Percentiles rank a stretch among this genome's conserved stretches.
These are phyloP conservation scores for Cephalotes varians DNA, from an alignment of 2,888 invertebrate species.

Conservation along the genomic window DNA sequence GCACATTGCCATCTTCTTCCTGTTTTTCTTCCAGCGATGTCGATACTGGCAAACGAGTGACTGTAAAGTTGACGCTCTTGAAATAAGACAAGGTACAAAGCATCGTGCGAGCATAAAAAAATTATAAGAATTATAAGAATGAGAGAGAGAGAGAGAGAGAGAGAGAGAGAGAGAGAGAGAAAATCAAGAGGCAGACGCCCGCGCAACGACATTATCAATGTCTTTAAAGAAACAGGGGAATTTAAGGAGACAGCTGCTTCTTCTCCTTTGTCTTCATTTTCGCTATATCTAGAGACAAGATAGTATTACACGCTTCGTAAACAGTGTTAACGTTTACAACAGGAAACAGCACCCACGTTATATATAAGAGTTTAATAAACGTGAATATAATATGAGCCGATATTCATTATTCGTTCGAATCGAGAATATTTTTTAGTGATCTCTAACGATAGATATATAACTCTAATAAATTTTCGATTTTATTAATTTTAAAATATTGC, in stretches of 20 bases:
- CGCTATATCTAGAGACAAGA: conserved; percentile 1
- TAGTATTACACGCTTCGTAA: conserved; percentile 4
- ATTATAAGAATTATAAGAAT: background rate
- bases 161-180: background rate
- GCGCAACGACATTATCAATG: conserved; percentile 2
- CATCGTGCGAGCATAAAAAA: background rate
- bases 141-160: background rate
- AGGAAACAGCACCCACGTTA: background rate
- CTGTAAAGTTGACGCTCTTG: background rate
- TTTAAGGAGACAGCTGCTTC: conserved; percentile 8
- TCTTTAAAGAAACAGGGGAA: no score
- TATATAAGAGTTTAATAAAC: conserved; percentile 17
- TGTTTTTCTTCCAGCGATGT: background rate
- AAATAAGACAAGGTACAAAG: conserved; percentile 23
- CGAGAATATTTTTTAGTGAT: conserved; percentile 18
- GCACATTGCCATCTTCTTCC: background rate
- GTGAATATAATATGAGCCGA: background rate
- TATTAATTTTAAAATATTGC: background rate
- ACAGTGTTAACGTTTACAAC: conserved; percentile 25
- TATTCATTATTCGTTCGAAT: conserved; percentile 1
- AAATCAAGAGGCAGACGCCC: background rate
- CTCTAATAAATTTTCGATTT: background rate
- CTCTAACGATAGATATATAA: background rate
- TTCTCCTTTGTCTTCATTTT: conserved; percentile 27
- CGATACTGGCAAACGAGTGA: background rate